Conservation (phyloP, 2,113 vertebrate species). For the Mionectes macconnelli region DNA sequence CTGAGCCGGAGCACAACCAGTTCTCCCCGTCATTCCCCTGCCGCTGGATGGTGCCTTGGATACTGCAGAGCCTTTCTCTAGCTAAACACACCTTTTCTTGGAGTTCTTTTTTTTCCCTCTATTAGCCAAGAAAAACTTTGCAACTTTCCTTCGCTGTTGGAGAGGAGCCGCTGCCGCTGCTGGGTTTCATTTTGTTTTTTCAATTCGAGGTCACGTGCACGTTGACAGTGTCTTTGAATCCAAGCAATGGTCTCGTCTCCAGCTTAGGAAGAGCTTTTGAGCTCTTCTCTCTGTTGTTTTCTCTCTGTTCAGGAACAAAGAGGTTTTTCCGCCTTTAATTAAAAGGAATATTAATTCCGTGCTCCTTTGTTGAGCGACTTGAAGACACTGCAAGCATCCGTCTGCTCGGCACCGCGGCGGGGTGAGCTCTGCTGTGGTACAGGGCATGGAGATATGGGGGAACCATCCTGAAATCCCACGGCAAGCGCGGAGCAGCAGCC, state of each 20-base stretch:
- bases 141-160: conserved; percentile 30
- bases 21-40: background rate
- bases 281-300: conserved; percentile 62
- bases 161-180: conserved; percentile 16
- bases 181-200: conserved; percentile 54
- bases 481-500: background rate
- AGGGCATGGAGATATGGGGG: background rate
- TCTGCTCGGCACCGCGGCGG: background rate
- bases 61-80: background rate
- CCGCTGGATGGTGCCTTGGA: conserved; percentile 24
- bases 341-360: conserved; percentile 45
- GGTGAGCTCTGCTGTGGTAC: background rate
- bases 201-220: conserved; percentile 49
- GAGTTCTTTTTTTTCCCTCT: background rate
- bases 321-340: conserved; percentile 52
- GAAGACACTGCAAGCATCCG: background rate
- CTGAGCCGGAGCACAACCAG: background rate
- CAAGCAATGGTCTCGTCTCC: conserved; percentile 14
- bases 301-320: conserved; percentile 60
- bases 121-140: conserved; percentile 55
- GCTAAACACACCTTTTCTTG: conserved; percentile 15
- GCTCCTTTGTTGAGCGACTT: background rate
- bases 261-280: conserved; percentile 39
- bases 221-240: conserved; percentile 40
- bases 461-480: background rate